These are phyloP conservation scores for Dipus sagitta DNA, from an alignment of 2,797 vertebrate species.

Conservation along the genomic window DNA sequence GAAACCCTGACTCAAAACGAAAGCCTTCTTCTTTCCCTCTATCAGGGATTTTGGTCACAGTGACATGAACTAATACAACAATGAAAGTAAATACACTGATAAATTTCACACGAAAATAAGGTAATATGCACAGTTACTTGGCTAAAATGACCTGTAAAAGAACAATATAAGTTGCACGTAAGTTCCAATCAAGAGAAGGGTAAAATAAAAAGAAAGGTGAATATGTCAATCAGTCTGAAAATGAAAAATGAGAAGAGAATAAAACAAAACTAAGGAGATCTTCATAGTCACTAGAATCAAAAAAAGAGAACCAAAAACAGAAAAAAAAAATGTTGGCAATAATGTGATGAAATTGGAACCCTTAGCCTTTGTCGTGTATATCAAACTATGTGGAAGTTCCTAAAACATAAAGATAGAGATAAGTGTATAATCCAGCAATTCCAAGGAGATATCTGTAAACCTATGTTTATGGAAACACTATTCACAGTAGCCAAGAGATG, in stretches of 20 bases:
- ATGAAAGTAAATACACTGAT: background rate
- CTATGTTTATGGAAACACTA: background rate
- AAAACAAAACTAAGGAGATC: background rate
- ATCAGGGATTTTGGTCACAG: background rate
- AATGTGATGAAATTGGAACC: background rate
- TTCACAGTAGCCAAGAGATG: no score
- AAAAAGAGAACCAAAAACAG: background rate
- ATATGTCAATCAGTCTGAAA: background rate
- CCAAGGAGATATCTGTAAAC: background rate
- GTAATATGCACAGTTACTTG: background rate
- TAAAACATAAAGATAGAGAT: slow-evolving; percentile 3
- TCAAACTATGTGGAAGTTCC: background rate
- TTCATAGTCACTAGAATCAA: background rate
- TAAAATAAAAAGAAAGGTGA: background rate
- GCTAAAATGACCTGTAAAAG: background rate
- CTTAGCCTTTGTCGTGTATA: background rate
- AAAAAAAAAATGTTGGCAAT: background rate
- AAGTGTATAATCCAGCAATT: background rate
- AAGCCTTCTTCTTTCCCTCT: background rate
- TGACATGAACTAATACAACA: background rate
- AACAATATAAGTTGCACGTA: background rate
- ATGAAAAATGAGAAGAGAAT: slow-evolving; percentile 1
- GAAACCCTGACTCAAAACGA: background rate
- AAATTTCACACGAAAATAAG: background rate
- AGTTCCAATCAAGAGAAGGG: background rate